These are phyloP conservation scores for Sprattus sprattus DNA, from an alignment of 2,113 vertebrate species.

Conservation along the genomic window DNA sequence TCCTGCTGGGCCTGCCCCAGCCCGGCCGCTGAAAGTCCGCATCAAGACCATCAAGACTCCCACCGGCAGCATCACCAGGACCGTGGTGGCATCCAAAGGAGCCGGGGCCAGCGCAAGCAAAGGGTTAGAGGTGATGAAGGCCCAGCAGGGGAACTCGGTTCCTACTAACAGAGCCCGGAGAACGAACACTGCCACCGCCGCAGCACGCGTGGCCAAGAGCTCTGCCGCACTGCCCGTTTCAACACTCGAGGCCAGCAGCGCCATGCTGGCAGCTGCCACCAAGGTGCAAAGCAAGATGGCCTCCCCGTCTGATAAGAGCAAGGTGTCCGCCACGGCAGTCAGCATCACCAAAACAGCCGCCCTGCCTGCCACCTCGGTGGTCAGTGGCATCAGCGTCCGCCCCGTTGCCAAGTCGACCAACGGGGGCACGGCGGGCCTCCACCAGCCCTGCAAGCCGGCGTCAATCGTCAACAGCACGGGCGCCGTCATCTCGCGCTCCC, in stretches of 20 bases:
- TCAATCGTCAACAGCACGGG: slow-evolving; percentile 73
- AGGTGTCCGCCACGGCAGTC: slow-evolving; percentile 63
- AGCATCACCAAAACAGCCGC: slow-evolving; percentile 61
- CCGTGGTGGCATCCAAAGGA: slow-evolving; percentile 76
- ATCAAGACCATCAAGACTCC: slow-evolving; percentile 94
- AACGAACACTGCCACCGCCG: slow-evolving; percentile 44
- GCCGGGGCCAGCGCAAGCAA: slow-evolving; percentile 42
- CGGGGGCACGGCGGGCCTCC: slow-evolving; percentile 75
- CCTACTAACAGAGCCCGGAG: slow-evolving; percentile 51
- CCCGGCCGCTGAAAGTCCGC: slow-evolving; percentile 84
- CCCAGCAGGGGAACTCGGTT: slow-evolving; percentile 48
- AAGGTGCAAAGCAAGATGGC: slow-evolving; percentile 78
- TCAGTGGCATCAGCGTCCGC: slow-evolving; percentile 61
- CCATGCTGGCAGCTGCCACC: slow-evolving; percentile 83
- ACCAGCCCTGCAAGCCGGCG: slow-evolving; percentile 67
- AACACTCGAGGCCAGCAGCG: slow-evolving; percentile 90
- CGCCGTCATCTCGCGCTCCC: slow-evolving; percentile 87
- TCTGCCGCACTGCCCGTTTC: slow-evolving; percentile 80
- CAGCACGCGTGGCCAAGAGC: slow-evolving; percentile 71
- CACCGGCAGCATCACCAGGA: slow-evolving; percentile 80
- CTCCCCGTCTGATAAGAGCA: slow-evolving; percentile 76
- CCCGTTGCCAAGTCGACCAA: slow-evolving; percentile 72
- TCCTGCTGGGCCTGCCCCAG: slow-evolving; percentile 60
- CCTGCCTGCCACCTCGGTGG: slow-evolving; percentile 59
- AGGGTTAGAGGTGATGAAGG: slow-evolving; percentile 51